Evolutionary conservation across 2,113 vertebrate genomes (phyloP), one percentile per base, ranked within the genome.

Genomic region (Perca schrenkii): DNA sequence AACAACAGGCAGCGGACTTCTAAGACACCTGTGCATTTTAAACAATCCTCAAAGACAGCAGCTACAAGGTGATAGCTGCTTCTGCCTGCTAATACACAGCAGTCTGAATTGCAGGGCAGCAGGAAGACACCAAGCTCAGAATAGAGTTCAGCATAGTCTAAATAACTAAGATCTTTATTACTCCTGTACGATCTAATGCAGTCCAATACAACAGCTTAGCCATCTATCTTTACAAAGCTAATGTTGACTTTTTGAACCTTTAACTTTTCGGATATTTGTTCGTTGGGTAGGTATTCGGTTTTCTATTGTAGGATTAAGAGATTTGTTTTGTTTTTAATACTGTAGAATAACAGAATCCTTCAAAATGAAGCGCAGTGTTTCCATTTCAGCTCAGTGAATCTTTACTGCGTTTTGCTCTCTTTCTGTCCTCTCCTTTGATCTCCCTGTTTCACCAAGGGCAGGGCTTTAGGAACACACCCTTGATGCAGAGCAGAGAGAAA

Each of bases 21-120:
- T n/a, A 34, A 78, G 52, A 60, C 40, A 31, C n/a, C 74, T 61
- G 74, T 13, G 71, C 72, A 79, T 84, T 34, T 75, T 61, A 84
- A 66, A 67, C 73, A 54, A 40, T 60, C 57, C 62, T 85, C 72
- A 75, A 73, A 83, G 86, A 8, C 61, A 67, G 70, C 31, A 11
- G 40, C 31, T 49, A 40, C 8, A 2, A 47, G 64, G 49, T 15
- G 16, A 72, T 67, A 5, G n/a, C n/a, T n/a, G n/a, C 21, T 11
- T 7, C 57, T 19, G 40, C 68, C 17, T 28, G 47, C 1, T 3
- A 22, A 66, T 15, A 66, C 14, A 28, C 62, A 31, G 63, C 40
- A 47, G 22, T 67, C 64, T 66, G 40, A 14, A 43, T 34, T 71
- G 58, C 25, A 64, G 50, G 22, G 10, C 21, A 34, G 60, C 60